Evolutionary conservation across 2,888 invertebrate species (phyloP), one percentile per base, ranked within the genome.

Genomic region (Lasioglossum figueresi): DNA sequence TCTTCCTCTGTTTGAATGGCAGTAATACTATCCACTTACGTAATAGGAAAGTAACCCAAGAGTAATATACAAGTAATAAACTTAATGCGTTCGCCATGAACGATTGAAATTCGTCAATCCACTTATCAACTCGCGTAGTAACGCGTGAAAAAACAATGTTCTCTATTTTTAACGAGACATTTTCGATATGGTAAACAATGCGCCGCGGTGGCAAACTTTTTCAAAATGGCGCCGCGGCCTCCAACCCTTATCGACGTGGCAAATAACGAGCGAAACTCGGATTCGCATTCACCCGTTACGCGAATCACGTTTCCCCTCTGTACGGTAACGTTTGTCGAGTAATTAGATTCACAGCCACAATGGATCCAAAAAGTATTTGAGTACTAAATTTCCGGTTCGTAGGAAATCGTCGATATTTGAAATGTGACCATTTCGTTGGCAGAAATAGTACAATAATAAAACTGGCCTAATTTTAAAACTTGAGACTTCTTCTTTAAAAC

Each of bases 261-360:
- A 66, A 66, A 66, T 34, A 66, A 66, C 31, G 16, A 31, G 34
- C 6, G 31, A 34, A 66, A 81, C 48, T 78, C 45, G 27, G 45
- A 27, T 34, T 66, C 23, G 40, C 31, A 59, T 37, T 59, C 59
- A 31, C 31, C 43, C 66, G 45, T 48, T 73, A 48, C 27, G 14
- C 43, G 27, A n/a, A 27, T 27, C 31, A 10, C 45, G 27, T 45
- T 45, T 72, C 31, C n/a, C 31, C 45, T 19, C 71, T 14, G 12
- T 27, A 27, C 14, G 27, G 40, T 27, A 52, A 16, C 27, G 23
- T 40, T 75, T 37, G 14, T 23, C 27, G 8, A n/a, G 48, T 48
- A 31, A 77, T 40, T 81, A 16, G 63, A 27, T 63, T 72, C 40
- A 6, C 27, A 37, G 63, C 6, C 0, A 19, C 48, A 6, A 19